These are phyloP conservation scores for Heterotis niloticus DNA, from an alignment of 2,113 vertebrate species.

Conservation along the genomic window DNA sequence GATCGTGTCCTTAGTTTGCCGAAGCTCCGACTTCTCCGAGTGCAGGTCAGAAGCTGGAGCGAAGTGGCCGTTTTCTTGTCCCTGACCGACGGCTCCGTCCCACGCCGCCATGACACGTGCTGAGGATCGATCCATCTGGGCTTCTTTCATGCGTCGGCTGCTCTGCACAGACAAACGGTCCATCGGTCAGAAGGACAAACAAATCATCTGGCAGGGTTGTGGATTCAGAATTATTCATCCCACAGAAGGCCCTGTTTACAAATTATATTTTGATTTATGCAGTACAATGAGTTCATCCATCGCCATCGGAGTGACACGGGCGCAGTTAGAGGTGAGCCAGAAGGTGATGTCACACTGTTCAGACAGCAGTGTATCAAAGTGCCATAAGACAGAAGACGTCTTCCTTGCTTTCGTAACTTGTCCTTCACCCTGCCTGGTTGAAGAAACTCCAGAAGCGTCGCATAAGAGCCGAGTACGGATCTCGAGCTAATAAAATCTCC, in stretches of 20 bases:
- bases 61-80: constrained; percentile 10
- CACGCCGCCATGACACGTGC: background rate
- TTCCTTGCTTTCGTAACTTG: background rate
- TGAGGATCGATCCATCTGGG: constrained; percentile 5
- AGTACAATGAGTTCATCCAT: background rate
- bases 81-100: constrained; percentile 7
- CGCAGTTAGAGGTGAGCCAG: background rate
- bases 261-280: background rate
- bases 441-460: background rate
- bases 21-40: constrained; percentile 9
- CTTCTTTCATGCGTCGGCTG: constrained; percentile 1
- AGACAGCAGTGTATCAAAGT: background rate
- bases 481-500: background rate
- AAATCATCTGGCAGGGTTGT: constrained; percentile 2
- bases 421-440: background rate
- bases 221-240: constrained; percentile 1
- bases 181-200: constrained; percentile 16
- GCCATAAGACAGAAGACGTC: background rate
- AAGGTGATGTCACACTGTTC: background rate
- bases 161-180: background rate
- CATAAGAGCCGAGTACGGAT: background rate
- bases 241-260: background rate
- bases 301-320: background rate
- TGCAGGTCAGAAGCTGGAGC: background rate
- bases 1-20: background rate